Base-by-base conservation (phyloP, 35 echinoderm and acorn worm genomes). In the Heliocidaris erythrogramma region DNA sequence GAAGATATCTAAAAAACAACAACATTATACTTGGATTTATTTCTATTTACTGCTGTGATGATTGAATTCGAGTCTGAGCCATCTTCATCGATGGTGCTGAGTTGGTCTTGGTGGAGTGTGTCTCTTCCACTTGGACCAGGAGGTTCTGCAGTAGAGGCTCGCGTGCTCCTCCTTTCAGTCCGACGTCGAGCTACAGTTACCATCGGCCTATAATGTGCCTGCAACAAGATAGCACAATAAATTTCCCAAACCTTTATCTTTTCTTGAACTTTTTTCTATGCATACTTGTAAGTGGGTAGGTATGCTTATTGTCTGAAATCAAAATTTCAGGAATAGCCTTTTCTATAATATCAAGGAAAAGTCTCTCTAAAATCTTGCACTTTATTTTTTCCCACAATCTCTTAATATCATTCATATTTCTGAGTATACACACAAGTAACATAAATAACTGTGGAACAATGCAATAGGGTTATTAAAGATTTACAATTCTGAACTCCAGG, bases 161-260 rank as follows among this genome's bases (percentile, higher is more conserved):
- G 32, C 48, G 86, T 95, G 21, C 65, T 78, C 31, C 53, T 91
- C 32, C 88, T 95, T 30, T 52, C 50, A 35, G 94, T 52, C 5
- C 91, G 91, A 30, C 50, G 91, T 30, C 11, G 17, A 52, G 91
- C 91, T 48, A 92, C 91, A n/a, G 91, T 92, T 21, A 92, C 91
- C 94, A 95, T 95, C 31, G 94, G 94, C 90, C 94, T 52, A 31
- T 95, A 95, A 29, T 91, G 32, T 35, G 94, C 94, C 94, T 95
- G 49, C 24, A 5, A 9, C 31, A 47, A 32, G 2, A 47, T 18
- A 48, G 7, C 18, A 47, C 16, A 48, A 32, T 35, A 88, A 35
- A 86, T 86, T 52, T 52, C 49, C 49, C 49, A 10, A 52, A 52
- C 2, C 49, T 52, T 3, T 13, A 2, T 56, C 21, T 78, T 78